Conservation (phyloP, 2,888 invertebrate genomes). For the Eugnorisma glareosa region DNA sequence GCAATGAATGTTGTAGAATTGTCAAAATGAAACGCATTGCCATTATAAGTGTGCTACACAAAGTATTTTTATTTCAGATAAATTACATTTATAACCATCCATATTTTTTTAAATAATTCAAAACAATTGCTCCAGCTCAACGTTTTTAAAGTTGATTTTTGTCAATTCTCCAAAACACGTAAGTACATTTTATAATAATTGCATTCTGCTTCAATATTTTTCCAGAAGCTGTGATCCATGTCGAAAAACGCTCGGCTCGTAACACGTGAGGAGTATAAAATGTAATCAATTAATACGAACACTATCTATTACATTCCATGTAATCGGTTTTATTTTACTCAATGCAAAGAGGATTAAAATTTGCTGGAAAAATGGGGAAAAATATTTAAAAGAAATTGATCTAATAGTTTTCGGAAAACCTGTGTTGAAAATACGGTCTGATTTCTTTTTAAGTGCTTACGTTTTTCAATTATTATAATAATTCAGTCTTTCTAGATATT, state of each 20-base stretch:
- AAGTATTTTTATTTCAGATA: too few species aligned
- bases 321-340: constrained; percentile 18
- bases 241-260: background rate
- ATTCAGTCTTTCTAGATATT: background rate
- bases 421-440: background rate
- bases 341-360: background rate
- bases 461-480: background rate
- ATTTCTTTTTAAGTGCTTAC: background rate
- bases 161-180: background rate
- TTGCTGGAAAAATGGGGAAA: background rate
- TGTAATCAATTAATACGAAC: constrained; percentile 19
- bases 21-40: background rate
- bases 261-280: background rate
- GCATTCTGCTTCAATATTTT: constrained; percentile 5
- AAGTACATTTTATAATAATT: background rate
- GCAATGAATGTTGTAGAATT: background rate
- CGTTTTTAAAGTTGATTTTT: background rate
- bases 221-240: constrained; percentile 5
- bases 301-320: background rate
- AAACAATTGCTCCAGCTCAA: too few species aligned
- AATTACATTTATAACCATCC: too few species aligned
- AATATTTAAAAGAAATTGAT: constrained; percentile 3
- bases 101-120: too few species aligned
- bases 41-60: background rate
- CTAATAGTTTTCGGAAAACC: background rate